Evolutionary conservation across 2,888 invertebrate species (phyloP).

Genomic region (Acronicta alni): DNA sequence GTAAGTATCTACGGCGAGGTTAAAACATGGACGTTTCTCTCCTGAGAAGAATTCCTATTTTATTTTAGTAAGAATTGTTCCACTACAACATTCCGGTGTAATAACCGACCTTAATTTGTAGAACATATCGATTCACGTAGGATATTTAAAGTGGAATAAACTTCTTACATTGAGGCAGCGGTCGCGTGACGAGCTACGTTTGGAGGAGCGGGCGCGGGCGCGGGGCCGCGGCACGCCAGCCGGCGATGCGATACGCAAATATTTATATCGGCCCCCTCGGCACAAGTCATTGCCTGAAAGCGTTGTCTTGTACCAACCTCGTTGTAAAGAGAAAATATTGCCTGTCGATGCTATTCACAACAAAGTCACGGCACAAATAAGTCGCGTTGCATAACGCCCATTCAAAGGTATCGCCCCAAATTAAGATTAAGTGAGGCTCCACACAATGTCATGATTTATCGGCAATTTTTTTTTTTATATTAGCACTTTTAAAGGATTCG

Average conservation of each 20-base stretch:
- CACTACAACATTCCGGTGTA: slow-evolving; percentile 25
- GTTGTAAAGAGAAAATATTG: slow-evolving; percentile 79
- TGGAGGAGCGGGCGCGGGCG: slow-evolving; percentile 61
- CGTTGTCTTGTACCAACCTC: slow-evolving; percentile 81
- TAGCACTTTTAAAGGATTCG: slow-evolving; percentile 38
- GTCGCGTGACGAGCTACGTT: slow-evolving; percentile 77
- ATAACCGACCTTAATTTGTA: slow-evolving; percentile 65
- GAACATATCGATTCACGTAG: slow-evolving; percentile 71
- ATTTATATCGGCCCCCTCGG: slow-evolving; percentile 76
- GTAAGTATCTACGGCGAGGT: too few relatives aligned
- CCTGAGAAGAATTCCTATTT: slow-evolving; percentile 23
- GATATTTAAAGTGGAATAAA: slow-evolving; percentile 80
- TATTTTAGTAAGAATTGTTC: slow-evolving; percentile 15
- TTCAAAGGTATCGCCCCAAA: slow-evolving; percentile 62
- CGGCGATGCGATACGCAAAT: slow-evolving; percentile 81
- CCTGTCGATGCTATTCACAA: slow-evolving; percentile 79
- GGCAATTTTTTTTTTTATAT: slow-evolving; percentile 54
- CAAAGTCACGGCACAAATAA: slow-evolving; percentile 73
- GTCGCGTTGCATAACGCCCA: slow-evolving; percentile 64
- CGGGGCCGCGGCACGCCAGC: slow-evolving; percentile 54
- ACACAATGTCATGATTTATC: slow-evolving; percentile 62
- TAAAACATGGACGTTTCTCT: slow-evolving; percentile 17
- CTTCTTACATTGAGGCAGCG: slow-evolving; percentile 70
- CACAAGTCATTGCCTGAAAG: slow-evolving; percentile 85
- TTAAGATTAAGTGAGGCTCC: slow-evolving; percentile 72